Evolutionary conservation across 2,888 invertebrate genomes (phyloP).

Genomic region (Trichogramma evanescens): DNA sequence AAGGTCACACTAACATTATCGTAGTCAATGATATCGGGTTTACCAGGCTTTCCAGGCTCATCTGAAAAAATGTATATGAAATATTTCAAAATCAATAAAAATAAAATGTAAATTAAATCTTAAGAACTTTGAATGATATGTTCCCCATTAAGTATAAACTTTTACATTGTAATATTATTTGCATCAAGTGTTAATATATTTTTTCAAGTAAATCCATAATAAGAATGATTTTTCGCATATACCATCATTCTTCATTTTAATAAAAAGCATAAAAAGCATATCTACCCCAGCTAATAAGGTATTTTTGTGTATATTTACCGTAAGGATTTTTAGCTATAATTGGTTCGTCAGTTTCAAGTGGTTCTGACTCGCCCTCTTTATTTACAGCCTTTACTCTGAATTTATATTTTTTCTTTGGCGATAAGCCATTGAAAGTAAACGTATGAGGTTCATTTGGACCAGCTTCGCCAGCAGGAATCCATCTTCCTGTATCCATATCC

Average conservation of each 20-base stretch:
- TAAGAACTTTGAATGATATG: background rate
- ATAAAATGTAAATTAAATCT: background rate
- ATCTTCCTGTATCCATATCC: conserved; percentile 91
- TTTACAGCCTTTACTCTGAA: conserved; percentile 96
- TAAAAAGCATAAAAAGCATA: too few species aligned
- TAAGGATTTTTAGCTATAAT: conserved; percentile 95
- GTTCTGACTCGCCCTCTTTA: conserved; percentile 95
- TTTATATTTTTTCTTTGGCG: conserved; percentile 94
- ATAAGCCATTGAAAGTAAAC: conserved; percentile 83
- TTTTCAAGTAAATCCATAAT: conserved; percentile 9
- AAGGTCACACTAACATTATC: conserved; percentile 87
- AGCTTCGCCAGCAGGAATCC: conserved; percentile 92
- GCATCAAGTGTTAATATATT: background rate
- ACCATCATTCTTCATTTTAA: background rate
- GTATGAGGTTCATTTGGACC: conserved; percentile 69
- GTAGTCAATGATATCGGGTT: conserved; percentile 86
- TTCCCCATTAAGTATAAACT: too few species aligned
- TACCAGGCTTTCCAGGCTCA: conserved; percentile 83
- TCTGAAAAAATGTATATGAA: conserved; percentile 48
- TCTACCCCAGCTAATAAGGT: background rate
- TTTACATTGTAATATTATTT: too few species aligned
- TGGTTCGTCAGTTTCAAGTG: conserved; percentile 80
- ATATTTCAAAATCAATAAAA: background rate
- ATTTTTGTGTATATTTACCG: conserved; percentile 50
- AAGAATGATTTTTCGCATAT: background rate